Evolutionary conservation across 2,888 invertebrate species (phyloP).

Genomic region (Clistopyga incitator): DNA sequence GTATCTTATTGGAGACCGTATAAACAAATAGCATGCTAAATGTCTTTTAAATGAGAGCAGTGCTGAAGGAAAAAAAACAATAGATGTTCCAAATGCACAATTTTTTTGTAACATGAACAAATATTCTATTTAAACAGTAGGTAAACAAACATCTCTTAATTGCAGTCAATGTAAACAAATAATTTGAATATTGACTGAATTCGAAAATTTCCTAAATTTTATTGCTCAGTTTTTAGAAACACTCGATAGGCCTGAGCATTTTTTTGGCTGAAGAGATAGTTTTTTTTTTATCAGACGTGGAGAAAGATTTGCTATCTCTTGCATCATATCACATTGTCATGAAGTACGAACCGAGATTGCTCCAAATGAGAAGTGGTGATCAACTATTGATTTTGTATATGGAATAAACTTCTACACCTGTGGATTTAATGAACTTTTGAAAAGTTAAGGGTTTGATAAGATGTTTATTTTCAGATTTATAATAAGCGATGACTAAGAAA

Average conservation of each 20-base stretch:
- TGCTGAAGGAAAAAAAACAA: too few relatives aligned
- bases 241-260: conserved; percentile 6
- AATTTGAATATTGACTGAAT: not conserved
- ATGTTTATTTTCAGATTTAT: not conserved
- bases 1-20: too few relatives aligned
- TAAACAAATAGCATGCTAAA: too few relatives aligned
- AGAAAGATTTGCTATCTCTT: conserved; percentile 9
- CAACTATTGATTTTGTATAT: not conserved
- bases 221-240: not conserved
- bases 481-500: not conserved
- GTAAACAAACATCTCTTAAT: not conserved
- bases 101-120: too few relatives aligned
- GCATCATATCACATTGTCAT: conserved; percentile 10
- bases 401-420: not conserved
- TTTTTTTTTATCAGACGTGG: not conserved
- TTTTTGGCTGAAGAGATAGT: not conserved
- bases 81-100: too few relatives aligned
- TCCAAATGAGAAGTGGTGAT: not conserved
- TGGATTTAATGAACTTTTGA: not conserved
- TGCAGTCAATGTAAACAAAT: not conserved
- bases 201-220: too few relatives aligned
- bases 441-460: not conserved
- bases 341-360: not conserved
- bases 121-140: too few relatives aligned
- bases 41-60: too few relatives aligned